Conservation (phyloP, 1,140 invertebrate species). For the Brachionus angularis region DNA sequence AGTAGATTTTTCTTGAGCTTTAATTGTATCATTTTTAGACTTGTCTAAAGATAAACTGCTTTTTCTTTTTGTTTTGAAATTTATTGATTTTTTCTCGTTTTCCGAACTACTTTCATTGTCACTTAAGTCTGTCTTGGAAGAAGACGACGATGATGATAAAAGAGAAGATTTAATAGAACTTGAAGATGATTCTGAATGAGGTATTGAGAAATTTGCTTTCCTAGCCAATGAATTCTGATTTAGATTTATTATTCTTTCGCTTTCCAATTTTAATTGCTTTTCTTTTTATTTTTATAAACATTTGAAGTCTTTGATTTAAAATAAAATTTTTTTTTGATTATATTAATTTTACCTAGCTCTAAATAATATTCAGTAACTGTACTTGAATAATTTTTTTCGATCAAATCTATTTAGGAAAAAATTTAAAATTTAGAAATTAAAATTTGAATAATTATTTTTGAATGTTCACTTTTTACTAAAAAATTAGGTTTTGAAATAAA, state of each 20-base stretch:
- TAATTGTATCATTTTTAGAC: slow-evolving; percentile 2
- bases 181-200: background rate
- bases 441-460: background rate
- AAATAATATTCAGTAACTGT: slow-evolving; percentile 1
- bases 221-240: too few relatives aligned
- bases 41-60: background rate
- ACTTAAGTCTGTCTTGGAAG: background rate
- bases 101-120: background rate
- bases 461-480: slow-evolving; percentile 12
- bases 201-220: background rate
- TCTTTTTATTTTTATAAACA: background rate
- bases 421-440: background rate
- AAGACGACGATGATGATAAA: background rate
- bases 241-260: background rate
- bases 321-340: background rate
- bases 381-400: slow-evolving; percentile 32
- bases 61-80: background rate
- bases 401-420: slow-evolving; percentile 21
- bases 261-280: slow-evolving; percentile 13
- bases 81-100: background rate
- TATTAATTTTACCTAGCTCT: background rate
- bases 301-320: background rate
- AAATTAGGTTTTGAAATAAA: slow-evolving; percentile 26
- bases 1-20: too few relatives aligned
- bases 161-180: too few relatives aligned